Evolutionary conservation across 2,888 invertebrate genomes (phyloP), one percentile per base, ranked within the genome.

Genomic region (Eupsilia transversa): DNA sequence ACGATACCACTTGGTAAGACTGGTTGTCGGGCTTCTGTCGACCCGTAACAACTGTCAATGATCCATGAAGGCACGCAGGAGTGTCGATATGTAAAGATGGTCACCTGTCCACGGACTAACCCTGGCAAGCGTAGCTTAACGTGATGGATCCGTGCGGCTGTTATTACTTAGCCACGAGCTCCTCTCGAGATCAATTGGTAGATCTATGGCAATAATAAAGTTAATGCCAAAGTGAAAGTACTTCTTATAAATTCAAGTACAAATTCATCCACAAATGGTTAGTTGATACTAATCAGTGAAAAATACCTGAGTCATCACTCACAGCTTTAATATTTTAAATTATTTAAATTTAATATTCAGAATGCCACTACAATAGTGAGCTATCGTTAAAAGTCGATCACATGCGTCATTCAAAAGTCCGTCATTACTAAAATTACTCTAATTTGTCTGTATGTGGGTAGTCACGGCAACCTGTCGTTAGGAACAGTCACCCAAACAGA

Each of bases 391-490:
- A 78, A 63, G 52, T 46, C 49, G 66, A 66, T 81, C 65, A 67
- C 43, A 27, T 14, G n/a, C 38, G 54, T n/a, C 33, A 9, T 41
- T 46, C n/a, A 46, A n/a, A 54, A 41, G 17, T 4, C 38, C 23
- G 57, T 54, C 46, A 54, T 65, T 82, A 82, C 49, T 46, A 17
- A 67, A 82, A 66, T 54, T 14, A 56, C 52, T 43, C 1, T 27
- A 57, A 61, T 75, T 35, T 38, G 23, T 57, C 49, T 57, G 14
- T 27, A 38, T n/a, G 52, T 14, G 7, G 33, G 3, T 10, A 43
- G 67, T 67, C 78, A 78, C 78, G 82, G 17, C 63, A 77, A 63
- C 17, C 49, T 82, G 10, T 67, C 83, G 14, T 78, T 77, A 82
- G 30, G 57, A 63, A 1, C 35, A 14, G 30, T 33, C 12, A 33